phyloP scores from a whole-genome alignment of 2,797 vertebrate species.

The Catamblyrhynchus diadema region DNA sequence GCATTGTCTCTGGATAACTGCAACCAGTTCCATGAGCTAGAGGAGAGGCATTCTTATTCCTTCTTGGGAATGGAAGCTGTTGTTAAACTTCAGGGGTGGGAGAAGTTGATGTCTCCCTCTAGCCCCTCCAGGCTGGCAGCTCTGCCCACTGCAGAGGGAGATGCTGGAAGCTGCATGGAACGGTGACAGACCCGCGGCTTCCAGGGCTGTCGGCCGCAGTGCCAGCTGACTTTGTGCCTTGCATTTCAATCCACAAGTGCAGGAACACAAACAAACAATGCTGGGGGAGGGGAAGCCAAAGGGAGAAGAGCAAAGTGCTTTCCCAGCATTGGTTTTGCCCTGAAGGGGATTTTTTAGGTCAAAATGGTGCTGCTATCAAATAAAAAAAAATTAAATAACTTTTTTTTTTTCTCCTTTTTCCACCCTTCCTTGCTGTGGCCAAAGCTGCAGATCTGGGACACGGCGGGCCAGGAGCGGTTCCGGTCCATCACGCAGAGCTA shows the following conservation, averaged over 20 bases:
- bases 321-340: neutral
- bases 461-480: conserved; percentile 96
- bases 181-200: neutral
- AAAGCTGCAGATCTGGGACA: conserved; percentile 99
- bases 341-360: neutral
- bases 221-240: conserved; percentile 33
- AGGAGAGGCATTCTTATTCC: neutral
- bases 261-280: neutral
- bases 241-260: conserved; percentile 33
- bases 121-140: neutral
- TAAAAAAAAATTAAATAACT: neutral
- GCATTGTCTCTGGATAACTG: neutral
- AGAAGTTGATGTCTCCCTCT: neutral
- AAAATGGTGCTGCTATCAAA: neutral
- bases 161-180: neutral
- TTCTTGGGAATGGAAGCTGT: neutral
- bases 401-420: neutral
- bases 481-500: conserved; percentile 99
- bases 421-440: neutral
- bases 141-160: neutral
- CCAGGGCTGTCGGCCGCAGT: accelerated
- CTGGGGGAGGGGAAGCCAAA: neutral
- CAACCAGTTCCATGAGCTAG: neutral
- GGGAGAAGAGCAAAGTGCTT: neutral
- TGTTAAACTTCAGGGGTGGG: neutral